Evolutionary conservation across 2,797 vertebrate species (phyloP).

Genomic region (Melanotaenia boesemani): DNA sequence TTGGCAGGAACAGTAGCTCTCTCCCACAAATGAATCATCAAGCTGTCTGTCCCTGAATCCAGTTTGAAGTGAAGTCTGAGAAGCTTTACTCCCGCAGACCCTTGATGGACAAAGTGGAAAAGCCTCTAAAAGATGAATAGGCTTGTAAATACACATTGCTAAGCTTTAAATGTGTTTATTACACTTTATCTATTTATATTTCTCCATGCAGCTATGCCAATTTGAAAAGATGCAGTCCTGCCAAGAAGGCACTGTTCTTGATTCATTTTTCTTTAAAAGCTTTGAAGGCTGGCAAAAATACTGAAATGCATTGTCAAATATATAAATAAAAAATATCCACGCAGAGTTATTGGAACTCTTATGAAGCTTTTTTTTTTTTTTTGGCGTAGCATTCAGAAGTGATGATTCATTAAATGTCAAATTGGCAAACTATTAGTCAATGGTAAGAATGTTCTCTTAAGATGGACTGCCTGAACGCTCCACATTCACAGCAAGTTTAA

Average conservation of each 20-base stretch:
- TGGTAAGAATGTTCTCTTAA: constrained; percentile 24
- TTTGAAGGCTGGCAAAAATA: constrained; percentile 23
- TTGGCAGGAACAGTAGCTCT: constrained; percentile 11
- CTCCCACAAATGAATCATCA: constrained; percentile 24
- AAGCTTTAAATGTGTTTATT: constrained; percentile 32
- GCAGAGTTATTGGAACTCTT: constrained; percentile 33
- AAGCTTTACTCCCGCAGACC: constrained; percentile 25
- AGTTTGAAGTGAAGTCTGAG: constrained; percentile 12
- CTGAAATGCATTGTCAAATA: constrained; percentile 33
- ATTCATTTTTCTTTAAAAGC: constrained; percentile 43
- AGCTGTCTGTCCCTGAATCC: constrained; percentile 17
- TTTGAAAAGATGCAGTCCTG: constrained; percentile 35
- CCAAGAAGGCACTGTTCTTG: constrained; percentile 33
- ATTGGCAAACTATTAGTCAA: constrained; percentile 45
- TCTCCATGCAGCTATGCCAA: constrained; percentile 31
- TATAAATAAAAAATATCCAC: constrained; percentile 21
- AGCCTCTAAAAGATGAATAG: constrained; percentile 26
- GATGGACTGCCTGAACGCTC: constrained; percentile 15
- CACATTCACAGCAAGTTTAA: constrained; percentile 28
- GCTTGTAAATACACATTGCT: constrained; percentile 37
- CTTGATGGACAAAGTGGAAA: constrained; percentile 52
- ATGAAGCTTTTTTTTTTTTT: constrained; percentile 40
- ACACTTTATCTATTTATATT: constrained; percentile 50
- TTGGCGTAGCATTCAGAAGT: constrained; percentile 32
- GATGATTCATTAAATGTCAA: constrained; percentile 47